Evolutionary conservation across 2,113 vertebrate species (phyloP), one percentile per base, ranked within the genome.

Genomic region (Triplophysa siluroides): DNA sequence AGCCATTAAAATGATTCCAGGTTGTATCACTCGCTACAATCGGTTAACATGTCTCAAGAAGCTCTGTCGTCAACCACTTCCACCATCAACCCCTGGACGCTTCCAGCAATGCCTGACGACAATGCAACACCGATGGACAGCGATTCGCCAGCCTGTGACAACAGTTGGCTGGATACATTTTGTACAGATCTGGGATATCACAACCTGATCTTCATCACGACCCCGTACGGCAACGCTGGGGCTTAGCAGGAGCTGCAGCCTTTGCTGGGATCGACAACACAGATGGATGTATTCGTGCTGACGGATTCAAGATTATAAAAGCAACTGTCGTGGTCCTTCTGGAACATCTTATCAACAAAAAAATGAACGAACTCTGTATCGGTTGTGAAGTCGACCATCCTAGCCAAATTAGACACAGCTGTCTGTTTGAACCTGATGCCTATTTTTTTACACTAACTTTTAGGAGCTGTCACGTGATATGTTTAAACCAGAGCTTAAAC

Each of bases 361-460:
- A 66, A 1, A 18, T 66, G 1, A 66, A 41, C 12, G 29, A 66
- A 66, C 18, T 66, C 16, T 66, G 63, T 6, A 3, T 41, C 0
- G 63, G 63, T 2, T 66, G 63, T 19, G 63, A 21, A 3, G 8
- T 74, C 1, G 18, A 60, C 19, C 71, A 74, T 0, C 71, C 52
- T 2, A 74, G 29, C n/a, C 71, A 74, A 1, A 26, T 74, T 56
- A 74, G 52, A 61, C 71, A 43, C 7, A 38, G 52, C 26, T 73
- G 71, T 21, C 38, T 73, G 71, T 73, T 74, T 60, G 54, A 74
- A 41, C 23, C 70, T 4, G 9, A 19, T 1, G 2, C 52, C 23
- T 73, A 58, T 60, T 73, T 73, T 11, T 73, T 33, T 13, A 73
- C 52, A 29, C 29, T 29, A 56, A 72, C 70, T 72, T 72, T 38